Conservation (phyloP, 2,797 vertebrate genomes). For the Falco cherrug region DNA sequence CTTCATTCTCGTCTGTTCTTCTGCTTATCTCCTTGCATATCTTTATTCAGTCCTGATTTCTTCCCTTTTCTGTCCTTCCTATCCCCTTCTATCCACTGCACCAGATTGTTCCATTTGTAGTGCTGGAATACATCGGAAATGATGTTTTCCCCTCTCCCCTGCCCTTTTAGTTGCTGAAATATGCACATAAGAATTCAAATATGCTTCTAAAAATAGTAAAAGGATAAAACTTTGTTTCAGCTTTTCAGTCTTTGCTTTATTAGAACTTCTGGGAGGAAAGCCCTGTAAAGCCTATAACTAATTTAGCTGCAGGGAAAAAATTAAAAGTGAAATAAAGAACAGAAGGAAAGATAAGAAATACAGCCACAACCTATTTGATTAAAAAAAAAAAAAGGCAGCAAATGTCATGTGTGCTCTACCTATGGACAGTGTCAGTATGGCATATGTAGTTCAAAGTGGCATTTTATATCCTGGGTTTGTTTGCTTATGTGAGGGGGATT, state of each 20-base stretch:
- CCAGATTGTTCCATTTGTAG: background rate
- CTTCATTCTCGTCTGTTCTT: background rate
- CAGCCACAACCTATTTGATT: background rate
- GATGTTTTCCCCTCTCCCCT: background rate
- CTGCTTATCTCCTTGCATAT: background rate
- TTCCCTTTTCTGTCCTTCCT: background rate
- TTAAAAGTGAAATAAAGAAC: background rate
- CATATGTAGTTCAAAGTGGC: background rate
- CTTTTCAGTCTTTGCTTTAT: constrained; percentile 5
- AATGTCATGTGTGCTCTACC: background rate
- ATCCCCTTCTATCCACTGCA: background rate
- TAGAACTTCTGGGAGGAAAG: background rate
- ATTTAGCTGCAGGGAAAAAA: background rate
- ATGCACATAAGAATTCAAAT: constrained; percentile 36
- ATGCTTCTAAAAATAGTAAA: constrained; percentile 22
- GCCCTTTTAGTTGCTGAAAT: constrained; percentile 35
- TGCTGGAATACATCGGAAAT: background rate
- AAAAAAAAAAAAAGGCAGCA: background rate
- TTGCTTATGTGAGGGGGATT: background rate
- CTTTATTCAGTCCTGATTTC: background rate
- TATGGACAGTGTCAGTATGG: background rate
- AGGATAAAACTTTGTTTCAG: constrained; percentile 17
- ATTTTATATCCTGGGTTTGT: background rate
- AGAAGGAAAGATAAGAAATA: background rate
- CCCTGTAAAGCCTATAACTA: background rate